phyloP scores from a whole-genome alignment of 2,888 invertebrate species.

The Pachymerium ferrugineum region DNA sequence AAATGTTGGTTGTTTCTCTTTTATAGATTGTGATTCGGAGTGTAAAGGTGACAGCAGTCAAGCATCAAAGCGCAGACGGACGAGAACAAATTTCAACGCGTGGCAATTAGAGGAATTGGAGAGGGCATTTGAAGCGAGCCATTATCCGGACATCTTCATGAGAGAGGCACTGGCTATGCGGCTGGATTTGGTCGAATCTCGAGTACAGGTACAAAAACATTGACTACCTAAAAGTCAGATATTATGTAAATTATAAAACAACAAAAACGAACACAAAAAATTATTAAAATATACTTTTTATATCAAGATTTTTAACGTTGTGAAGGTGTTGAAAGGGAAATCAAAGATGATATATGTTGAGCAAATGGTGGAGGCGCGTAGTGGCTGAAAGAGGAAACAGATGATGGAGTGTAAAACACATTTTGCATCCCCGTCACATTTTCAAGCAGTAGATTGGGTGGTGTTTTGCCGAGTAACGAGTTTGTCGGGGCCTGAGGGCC shows the following conservation, averaged over 20 bases:
- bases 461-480: not conserved
- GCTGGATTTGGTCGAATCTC: conserved; percentile 92
- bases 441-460: not conserved
- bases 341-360: not conserved
- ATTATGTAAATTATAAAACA: too few species aligned
- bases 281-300: not conserved
- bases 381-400: not conserved
- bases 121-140: conserved; percentile 85
- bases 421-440: conserved; percentile 8
- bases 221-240: too few species aligned
- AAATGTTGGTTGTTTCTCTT: not conserved
- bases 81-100: conserved; percentile 54
- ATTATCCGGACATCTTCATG: conserved; percentile 99
- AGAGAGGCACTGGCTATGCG: conserved; percentile 93
- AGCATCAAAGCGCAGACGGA: conserved; percentile 6
- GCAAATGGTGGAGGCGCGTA: not conserved
- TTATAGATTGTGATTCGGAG: conserved; percentile 2
- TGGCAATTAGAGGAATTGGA: conserved; percentile 70
- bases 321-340: too few species aligned
- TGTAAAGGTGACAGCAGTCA: conserved; percentile 15
- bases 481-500: conserved; percentile 4
- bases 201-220: conserved; percentile 76
- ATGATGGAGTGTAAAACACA: not conserved
- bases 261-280: not conserved
- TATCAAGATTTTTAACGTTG: not conserved